Evolutionary conservation across 2,888 invertebrate genomes (phyloP).

Genomic region (Stenchaetothrips biformis): DNA sequence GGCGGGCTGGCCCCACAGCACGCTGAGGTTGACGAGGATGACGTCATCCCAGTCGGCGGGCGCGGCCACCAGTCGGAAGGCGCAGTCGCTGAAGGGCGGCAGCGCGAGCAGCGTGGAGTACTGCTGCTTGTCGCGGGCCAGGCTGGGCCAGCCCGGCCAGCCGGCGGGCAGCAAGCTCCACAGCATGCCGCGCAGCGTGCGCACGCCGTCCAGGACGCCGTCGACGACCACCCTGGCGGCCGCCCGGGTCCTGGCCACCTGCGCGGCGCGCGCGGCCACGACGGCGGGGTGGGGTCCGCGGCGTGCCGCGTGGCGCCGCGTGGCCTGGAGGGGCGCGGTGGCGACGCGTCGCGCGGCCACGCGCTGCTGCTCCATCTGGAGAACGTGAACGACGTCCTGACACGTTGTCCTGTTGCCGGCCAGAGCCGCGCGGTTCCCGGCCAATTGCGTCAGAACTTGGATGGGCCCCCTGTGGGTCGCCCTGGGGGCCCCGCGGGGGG

Average conservation of each 20-base stretch:
- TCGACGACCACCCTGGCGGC: constrained; percentile 6
- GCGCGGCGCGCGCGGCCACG: background rate
- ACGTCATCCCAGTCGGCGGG: background rate
- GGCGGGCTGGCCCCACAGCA: background rate
- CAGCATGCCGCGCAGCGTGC: background rate
- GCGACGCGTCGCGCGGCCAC: background rate
- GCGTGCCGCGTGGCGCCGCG: background rate
- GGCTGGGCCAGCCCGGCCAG: background rate
- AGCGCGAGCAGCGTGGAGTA: background rate
- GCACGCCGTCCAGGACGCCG: background rate
- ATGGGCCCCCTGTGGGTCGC: no score
- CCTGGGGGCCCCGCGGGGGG: background rate
- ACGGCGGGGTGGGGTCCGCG: background rate
- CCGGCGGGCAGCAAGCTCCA: background rate
- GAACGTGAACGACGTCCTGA: no score
- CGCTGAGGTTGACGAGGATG: background rate
- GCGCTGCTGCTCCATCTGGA: background rate
- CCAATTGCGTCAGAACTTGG: no score
- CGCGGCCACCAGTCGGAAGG: constrained; percentile 1
- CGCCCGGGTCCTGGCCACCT: background rate
- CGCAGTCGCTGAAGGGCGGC: constrained; percentile 3
- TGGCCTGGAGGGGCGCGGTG: background rate
- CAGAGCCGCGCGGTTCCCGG: no score
- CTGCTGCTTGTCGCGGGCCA: background rate
- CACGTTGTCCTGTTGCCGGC: no score